Conservation (phyloP, 1,140 invertebrate genomes). For the Drosophila neocordata region DNA sequence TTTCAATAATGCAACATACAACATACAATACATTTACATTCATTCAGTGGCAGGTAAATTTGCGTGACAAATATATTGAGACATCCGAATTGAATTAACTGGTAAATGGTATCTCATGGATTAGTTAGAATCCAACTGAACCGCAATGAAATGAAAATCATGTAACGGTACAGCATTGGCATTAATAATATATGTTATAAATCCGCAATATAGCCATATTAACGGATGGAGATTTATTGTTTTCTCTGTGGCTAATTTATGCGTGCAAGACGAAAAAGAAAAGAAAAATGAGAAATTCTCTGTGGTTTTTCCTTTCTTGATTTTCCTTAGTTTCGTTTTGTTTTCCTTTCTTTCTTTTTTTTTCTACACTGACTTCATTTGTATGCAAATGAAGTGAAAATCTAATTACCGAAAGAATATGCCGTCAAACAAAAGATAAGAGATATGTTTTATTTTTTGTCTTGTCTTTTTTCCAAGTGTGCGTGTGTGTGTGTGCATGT, state of each 20-base stretch:
- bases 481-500: constrained; percentile 12
- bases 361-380: constrained; percentile 46
- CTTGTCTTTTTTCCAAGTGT: constrained; percentile 11
- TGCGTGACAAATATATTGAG: constrained; percentile 31
- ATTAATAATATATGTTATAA: constrained; percentile 27
- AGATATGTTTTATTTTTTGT: constrained; percentile 53
- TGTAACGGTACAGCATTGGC: constrained; percentile 24
- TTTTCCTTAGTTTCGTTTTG: not conserved
- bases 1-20: constrained; percentile 63
- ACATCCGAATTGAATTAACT: constrained; percentile 71
- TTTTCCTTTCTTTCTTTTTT: not conserved
- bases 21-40: not conserved
- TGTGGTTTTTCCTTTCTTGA: constrained; percentile 35
- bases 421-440: constrained; percentile 56
- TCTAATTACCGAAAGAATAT: constrained; percentile 70
- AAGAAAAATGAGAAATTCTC: not conserved
- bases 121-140: constrained; percentile 13
- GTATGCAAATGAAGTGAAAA: constrained; percentile 77
- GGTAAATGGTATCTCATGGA: constrained; percentile 36
- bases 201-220: not conserved
- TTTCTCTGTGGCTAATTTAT: constrained; percentile 50
- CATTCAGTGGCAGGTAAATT: constrained; percentile 5
- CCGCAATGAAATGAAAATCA: constrained; percentile 41
- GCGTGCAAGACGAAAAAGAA: constrained; percentile 38
- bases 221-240: constrained; percentile 29